Base-by-base conservation (phyloP, 2,797 vertebrate genomes). In the Anguilla megastoma region DNA sequence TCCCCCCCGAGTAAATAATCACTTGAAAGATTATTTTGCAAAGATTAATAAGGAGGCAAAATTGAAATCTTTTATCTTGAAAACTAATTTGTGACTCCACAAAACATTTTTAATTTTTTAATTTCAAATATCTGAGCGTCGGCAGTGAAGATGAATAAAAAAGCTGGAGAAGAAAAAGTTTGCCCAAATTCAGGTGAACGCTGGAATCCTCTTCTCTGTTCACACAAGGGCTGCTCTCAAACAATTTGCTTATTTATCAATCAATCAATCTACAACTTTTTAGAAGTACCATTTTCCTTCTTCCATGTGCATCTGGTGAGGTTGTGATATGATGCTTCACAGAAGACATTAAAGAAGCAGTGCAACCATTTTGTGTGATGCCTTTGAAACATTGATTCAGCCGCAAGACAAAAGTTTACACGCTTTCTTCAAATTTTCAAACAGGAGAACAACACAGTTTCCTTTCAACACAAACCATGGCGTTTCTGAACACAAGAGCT, bases 41-140 rank as follows among this genome's bases (percentile, higher is more conserved):
- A 45, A 88, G 66, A 90, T 88, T 89, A 88, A 89, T 88, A 86
- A 76, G 82, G 74, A 30, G 71, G 83, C 63, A 85, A 87, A 87
- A 89, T 88, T 88, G 52, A 88, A 88, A 88, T 76, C 58, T 87
- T 89, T 84, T 89, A 71, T 84, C 80, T 87, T 82, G 86, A 89
- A 89, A 88, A 89, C 76, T 85, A 89, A 89, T 87, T 84, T 66
- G 30, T 86, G 56, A 86, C 83, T 85, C 45, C 45, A 69, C 88
- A 89, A 69, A 88, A 54, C 54, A 41, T 60, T 82, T 87, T 82
- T 86, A 85, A 87, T 76, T 84, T 52, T 69, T 87, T 85, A 12
- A 87, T 88, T 86, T 86, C 60, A 84, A 84, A 27, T 87, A 56
- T 87, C 66, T 84, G 12, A 86, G 60, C 41, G 9, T 82, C 41